Percentiles rank a stretch among this genome's conserved stretches.
These are phyloP conservation scores for Emmelina monodactyla DNA, from an alignment of 2,888 invertebrate species.

Conservation along the genomic window DNA sequence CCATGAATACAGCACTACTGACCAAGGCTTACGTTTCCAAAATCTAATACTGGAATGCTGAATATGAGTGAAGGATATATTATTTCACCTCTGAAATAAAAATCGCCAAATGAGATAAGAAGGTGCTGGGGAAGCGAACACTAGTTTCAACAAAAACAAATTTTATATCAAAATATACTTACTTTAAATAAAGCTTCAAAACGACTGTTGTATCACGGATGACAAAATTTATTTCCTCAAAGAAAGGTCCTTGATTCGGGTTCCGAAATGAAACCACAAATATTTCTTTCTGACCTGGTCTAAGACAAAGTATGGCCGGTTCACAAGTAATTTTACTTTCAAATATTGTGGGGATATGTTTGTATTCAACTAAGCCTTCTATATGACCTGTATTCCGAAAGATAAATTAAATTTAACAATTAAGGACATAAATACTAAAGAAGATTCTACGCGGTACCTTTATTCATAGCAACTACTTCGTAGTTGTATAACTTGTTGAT, in stretches of 20 bases:
- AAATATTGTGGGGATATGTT: constrained; percentile 52
- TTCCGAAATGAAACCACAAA: constrained; percentile 67
- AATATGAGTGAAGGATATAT: constrained; percentile 67
- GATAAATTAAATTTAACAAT: not conserved
- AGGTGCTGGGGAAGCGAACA: too few species aligned
- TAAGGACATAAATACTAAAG: not conserved
- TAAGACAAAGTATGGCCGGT: constrained; percentile 49
- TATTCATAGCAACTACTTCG: constrained; percentile 66
- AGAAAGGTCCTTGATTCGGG: constrained; percentile 66
- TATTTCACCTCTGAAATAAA: constrained; percentile 63
- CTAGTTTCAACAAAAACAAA: constrained; percentile 1
- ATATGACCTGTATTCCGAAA: constrained; percentile 55
- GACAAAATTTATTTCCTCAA: constrained; percentile 67
- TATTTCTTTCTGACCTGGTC: constrained; percentile 55
- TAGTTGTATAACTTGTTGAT: constrained; percentile 67
- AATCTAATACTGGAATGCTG: constrained; percentile 59
- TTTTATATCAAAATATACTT: constrained; percentile 20
- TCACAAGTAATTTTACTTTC: constrained; percentile 62
- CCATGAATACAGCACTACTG: constrained; percentile 19
- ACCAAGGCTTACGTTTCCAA: constrained; percentile 67
- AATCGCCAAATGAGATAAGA: not conserved
- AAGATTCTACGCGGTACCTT: constrained; percentile 31
- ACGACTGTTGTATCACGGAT: constrained; percentile 67
- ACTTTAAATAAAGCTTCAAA: constrained; percentile 66
- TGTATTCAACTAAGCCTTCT: constrained; percentile 61